These are phyloP conservation scores for Schizopygopsis malacanthus DNA, from an alignment of 2,797 vertebrate genomes.

Conservation along the genomic window DNA sequence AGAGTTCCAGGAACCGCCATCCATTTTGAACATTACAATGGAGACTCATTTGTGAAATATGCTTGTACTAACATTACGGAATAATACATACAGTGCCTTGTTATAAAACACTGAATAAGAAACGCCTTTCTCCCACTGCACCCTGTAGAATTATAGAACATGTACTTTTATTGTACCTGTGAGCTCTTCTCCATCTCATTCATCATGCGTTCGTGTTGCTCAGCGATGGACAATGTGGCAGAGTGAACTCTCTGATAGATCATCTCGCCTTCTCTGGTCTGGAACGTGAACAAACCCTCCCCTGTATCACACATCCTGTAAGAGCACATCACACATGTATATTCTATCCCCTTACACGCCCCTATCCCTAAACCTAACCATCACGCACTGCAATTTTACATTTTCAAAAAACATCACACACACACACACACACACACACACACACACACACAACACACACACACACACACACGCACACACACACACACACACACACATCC, in stretches of 20 bases:
- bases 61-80: not conserved
- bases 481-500: constrained; percentile 42
- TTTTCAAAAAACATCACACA: no score
- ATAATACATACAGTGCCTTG: not conserved
- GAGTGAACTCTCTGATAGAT: constrained; percentile 99
- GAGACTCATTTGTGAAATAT: not conserved
- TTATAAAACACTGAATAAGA: not conserved
- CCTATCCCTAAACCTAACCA: no score
- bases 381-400: no score
- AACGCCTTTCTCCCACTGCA: not conserved
- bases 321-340: constrained; percentile 60
- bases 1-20: not conserved
- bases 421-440: not conserved
- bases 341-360: no score
- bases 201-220: constrained; percentile 97
- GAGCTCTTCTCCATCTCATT: constrained; percentile 98
- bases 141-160: not conserved
- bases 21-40: not conserved
- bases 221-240: constrained; percentile 96
- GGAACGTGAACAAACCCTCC: constrained; percentile 99
- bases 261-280: constrained; percentile 98
- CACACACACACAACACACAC: not conserved
- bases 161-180: constrained; percentile 77
- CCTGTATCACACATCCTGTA: constrained; percentile 99
- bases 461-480: constrained; percentile 21